These are phyloP conservation scores for Ammospiza maritima DNA, from an alignment of 2,797 vertebrate species.

Conservation along the genomic window DNA sequence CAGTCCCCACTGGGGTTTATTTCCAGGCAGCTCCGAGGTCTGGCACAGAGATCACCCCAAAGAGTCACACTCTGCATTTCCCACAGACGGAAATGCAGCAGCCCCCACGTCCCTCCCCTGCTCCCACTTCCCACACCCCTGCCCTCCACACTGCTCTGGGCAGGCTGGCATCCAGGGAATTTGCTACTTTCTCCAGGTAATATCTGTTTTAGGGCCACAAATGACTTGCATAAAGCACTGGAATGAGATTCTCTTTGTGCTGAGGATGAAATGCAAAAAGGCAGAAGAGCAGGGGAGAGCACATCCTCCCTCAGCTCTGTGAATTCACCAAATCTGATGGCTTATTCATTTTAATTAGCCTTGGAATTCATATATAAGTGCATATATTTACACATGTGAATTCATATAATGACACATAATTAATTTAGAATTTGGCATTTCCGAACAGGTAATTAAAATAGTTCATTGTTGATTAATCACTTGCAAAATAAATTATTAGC, in stretches of 20 bases:
- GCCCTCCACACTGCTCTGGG: background rate
- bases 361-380: slow-evolving; percentile 24
- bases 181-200: background rate
- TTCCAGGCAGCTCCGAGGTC: background rate
- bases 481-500: slow-evolving; percentile 58
- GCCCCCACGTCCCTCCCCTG: background rate
- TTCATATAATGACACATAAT: slow-evolving; percentile 50
- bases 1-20: background rate
- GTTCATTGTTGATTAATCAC: slow-evolving; percentile 62
- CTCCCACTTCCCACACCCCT: background rate
- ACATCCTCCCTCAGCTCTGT: background rate
- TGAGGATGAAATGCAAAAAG: background rate
- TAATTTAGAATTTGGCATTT: slow-evolving; percentile 61
- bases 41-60: background rate
- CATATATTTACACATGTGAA: slow-evolving; percentile 1
- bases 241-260: slow-evolving; percentile 24
- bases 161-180: background rate
- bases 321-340: background rate
- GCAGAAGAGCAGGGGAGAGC: background rate
- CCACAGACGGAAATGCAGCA: background rate
- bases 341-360: slow-evolving; percentile 55
- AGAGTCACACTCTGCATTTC: background rate
- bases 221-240: background rate
- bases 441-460: slow-evolving; percentile 69
- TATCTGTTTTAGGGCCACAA: slow-evolving; percentile 9